Evolutionary conservation across 2,797 vertebrate species (phyloP).

Genomic region (Alca torda): DNA sequence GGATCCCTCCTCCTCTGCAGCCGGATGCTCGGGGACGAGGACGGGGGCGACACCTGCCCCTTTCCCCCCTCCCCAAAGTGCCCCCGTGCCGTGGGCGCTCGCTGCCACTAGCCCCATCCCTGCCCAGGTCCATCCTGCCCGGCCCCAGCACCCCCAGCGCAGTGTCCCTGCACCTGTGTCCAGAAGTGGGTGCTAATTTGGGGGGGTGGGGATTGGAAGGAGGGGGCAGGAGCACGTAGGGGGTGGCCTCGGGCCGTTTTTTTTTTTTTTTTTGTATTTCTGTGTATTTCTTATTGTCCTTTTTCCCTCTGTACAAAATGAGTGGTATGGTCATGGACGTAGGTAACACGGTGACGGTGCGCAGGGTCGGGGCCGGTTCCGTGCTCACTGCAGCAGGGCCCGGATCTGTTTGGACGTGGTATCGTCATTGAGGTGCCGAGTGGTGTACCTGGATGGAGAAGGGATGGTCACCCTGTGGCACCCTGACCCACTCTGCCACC

Average conservation of each 20-base stretch:
- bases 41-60: background rate
- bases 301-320: conserved; percentile 82
- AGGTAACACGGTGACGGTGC: conserved; percentile 70
- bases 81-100: background rate
- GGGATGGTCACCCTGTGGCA: background rate
- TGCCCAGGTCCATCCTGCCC: background rate
- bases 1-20: background rate
- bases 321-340: conserved; percentile 82
- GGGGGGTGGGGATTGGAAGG: background rate
- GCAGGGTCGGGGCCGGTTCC: conserved; percentile 13
- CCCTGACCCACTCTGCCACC: fast-evolving
- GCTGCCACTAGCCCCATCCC: background rate
- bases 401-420: conserved; percentile 94
- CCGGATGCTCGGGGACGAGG: fast-evolving
- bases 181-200: background rate
- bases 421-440: conserved; percentile 91
- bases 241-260: background rate
- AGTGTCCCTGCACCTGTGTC: background rate
- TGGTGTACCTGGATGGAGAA: conserved; percentile 82
- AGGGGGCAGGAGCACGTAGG: fast-evolving
- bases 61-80: background rate
- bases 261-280: background rate
- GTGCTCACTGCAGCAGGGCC: conserved; percentile 87
- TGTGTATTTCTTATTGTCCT: background rate
- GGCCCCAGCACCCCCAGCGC: fast-evolving